Conservation (phyloP, 2,888 invertebrate species). For the Dascillus cervinus region DNA sequence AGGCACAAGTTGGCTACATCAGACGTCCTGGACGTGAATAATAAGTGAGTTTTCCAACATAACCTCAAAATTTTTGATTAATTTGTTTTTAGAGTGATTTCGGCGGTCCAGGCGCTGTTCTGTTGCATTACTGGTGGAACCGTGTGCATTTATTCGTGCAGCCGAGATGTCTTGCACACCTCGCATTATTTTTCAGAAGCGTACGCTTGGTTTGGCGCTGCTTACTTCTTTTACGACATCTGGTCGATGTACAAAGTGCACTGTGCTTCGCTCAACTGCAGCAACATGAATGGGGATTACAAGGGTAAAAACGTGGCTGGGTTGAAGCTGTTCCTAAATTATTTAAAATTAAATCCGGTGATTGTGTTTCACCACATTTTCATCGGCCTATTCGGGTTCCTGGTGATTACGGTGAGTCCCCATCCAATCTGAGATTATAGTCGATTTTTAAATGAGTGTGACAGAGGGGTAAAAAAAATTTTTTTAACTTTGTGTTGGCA, state of each 20-base stretch:
- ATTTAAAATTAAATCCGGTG: slow-evolving; percentile 54
- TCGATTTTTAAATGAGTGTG: no score
- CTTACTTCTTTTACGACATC: slow-evolving; percentile 72
- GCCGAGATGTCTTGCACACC: slow-evolving; percentile 57
- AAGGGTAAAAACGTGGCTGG: slow-evolving; percentile 10
- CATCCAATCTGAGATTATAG: no score
- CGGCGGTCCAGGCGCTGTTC: slow-evolving; percentile 62
- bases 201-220: slow-evolving; percentile 73
- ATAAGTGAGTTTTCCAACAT: slow-evolving; percentile 66
- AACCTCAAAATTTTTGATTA: no score
- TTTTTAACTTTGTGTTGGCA: no score
- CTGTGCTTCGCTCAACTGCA: slow-evolving; percentile 15
- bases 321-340: slow-evolving; percentile 23
- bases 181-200: slow-evolving; percentile 68
- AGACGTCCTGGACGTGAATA: slow-evolving; percentile 65
- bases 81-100: slow-evolving; percentile 51
- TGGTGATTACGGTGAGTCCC: slow-evolving; percentile 61
- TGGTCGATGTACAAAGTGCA: slow-evolving; percentile 74
- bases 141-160: slow-evolving; percentile 61
- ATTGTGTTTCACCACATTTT: slow-evolving; percentile 69
- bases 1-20: slow-evolving; percentile 58
- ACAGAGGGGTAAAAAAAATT: no score
- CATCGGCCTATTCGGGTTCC: slow-evolving; percentile 65
- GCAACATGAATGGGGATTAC: slow-evolving; percentile 21
- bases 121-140: slow-evolving; percentile 59